Conservation (phyloP, 2,888 invertebrate species). For the Nudaria mundana region DNA sequence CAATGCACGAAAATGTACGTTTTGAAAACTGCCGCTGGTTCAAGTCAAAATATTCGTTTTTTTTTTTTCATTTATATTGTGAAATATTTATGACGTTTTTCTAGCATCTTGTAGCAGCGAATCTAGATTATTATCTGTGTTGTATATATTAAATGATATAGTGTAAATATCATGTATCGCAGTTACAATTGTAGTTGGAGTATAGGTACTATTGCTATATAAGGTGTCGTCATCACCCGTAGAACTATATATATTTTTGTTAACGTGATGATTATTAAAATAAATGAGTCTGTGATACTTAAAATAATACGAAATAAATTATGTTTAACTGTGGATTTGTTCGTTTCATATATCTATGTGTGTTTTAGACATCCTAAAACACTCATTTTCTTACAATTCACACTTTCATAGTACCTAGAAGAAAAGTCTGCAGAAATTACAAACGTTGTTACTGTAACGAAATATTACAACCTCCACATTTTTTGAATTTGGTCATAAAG, state of each 20-base stretch:
- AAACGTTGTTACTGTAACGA: too few relatives aligned
- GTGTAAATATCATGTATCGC: slow-evolving; percentile 67
- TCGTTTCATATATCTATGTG: slow-evolving; percentile 47
- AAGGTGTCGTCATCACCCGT: slow-evolving; percentile 57
- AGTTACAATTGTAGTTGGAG: slow-evolving; percentile 42
- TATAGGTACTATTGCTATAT: slow-evolving; percentile 60
- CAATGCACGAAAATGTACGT: too few relatives aligned
- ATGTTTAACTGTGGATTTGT: slow-evolving; percentile 74
- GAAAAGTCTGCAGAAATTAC: too few relatives aligned
- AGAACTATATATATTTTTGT: slow-evolving; percentile 80
- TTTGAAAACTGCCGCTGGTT: too few relatives aligned
- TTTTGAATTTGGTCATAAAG: too few relatives aligned
- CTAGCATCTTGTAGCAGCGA: background rate
- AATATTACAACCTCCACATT: too few relatives aligned
- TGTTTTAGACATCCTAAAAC: too few relatives aligned
- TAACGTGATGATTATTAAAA: slow-evolving; percentile 79
- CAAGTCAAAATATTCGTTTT: too few relatives aligned
- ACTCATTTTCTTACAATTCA: too few relatives aligned
- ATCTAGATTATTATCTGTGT: slow-evolving; percentile 30
- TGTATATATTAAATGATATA: slow-evolving; percentile 65
- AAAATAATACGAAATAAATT: slow-evolving; percentile 80
- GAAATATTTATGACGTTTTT: background rate
- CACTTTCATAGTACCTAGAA: too few relatives aligned
- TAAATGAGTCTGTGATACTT: slow-evolving; percentile 81
- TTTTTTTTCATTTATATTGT: too few relatives aligned